Percentiles rank a stretch among this genome's conserved stretches.
Conservation (phyloP, 1,140 invertebrate species). For the Drosophila pseudoananassae region DNA sequence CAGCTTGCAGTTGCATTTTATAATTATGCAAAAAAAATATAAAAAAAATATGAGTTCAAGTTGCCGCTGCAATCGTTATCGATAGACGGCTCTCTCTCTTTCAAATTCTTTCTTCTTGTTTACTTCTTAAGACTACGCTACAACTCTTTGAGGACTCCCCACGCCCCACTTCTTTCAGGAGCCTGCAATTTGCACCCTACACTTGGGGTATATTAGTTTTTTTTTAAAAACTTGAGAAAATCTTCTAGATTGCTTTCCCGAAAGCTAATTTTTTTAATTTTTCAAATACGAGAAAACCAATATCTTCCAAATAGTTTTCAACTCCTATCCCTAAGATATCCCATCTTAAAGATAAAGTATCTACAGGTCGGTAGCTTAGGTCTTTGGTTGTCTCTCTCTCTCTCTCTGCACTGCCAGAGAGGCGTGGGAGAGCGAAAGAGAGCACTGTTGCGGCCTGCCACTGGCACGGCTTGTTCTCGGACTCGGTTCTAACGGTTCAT, state of each 20-base stretch:
- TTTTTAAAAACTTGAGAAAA: too few species aligned
- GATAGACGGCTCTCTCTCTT: constrained; percentile 1
- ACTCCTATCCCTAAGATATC: background rate
- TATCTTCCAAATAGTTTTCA: too few species aligned
- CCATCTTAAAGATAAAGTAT: background rate
- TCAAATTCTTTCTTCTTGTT: constrained; percentile 36
- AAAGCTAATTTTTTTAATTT: too few species aligned
- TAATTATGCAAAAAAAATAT: background rate
- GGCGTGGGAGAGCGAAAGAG: background rate
- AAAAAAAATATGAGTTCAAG: constrained; percentile 8
- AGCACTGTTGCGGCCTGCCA: constrained; percentile 10
- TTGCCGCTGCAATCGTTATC: background rate
- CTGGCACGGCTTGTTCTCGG: constrained; percentile 51
- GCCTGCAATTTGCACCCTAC: background rate
- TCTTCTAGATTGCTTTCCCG: too few species aligned
- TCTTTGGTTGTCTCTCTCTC: too few species aligned
- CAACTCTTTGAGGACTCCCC: constrained; percentile 15
- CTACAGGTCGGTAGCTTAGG: background rate
- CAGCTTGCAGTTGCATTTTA: constrained; percentile 45
- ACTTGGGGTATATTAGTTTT: background rate
- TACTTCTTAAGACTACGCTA: constrained; percentile 39
- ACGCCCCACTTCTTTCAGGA: too few species aligned
- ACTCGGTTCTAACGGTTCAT: constrained; percentile 20
- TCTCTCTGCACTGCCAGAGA: background rate
- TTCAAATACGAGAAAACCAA: too few species aligned